A percentile compares a stretch with the other conserved stretches of the same genome.
These are phyloP conservation scores for Plectrocnemia conspersa DNA, from an alignment of 1,140 invertebrate species.

Conservation along the genomic window DNA sequence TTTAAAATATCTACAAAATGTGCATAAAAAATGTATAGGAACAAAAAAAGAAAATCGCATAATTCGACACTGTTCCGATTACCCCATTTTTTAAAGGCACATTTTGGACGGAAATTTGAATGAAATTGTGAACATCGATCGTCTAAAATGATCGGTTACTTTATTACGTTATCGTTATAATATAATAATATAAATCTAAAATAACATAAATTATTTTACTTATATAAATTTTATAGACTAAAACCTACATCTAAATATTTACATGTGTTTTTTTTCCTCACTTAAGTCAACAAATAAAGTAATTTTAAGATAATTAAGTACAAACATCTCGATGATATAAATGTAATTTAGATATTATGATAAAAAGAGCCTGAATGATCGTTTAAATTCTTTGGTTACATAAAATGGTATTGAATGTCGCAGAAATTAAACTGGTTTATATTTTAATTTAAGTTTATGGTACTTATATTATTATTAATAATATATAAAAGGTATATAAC, in stretches of 20 bases:
- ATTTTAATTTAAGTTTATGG: no score
- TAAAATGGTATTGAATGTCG: no score
- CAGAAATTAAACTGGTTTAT: no score
- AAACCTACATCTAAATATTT: not conserved
- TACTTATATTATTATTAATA: not conserved
- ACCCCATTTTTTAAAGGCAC: constrained; percentile 28
- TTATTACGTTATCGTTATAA: not conserved
- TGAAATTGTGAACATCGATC: not conserved
- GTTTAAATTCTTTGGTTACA: no score
- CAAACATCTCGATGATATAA: no score
- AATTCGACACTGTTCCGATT: no score
- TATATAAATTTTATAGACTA: not conserved
- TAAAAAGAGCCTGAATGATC: no score
- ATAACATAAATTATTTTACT: not conserved
- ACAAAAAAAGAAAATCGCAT: no score
- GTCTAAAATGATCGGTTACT: no score
- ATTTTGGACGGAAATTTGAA: constrained; percentile 34
- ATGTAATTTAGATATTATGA: no score
- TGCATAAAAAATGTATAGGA: constrained; percentile 27
- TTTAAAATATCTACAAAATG: constrained; percentile 31
- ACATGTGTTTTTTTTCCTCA: not conserved
- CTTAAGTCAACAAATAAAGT: not conserved
- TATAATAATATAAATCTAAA: not conserved
- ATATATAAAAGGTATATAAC: constrained; percentile 1
- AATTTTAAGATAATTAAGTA: no score